phyloP scores from a whole-genome alignment of 2,888 invertebrate species.

The Schrankia costaestrigalis region DNA sequence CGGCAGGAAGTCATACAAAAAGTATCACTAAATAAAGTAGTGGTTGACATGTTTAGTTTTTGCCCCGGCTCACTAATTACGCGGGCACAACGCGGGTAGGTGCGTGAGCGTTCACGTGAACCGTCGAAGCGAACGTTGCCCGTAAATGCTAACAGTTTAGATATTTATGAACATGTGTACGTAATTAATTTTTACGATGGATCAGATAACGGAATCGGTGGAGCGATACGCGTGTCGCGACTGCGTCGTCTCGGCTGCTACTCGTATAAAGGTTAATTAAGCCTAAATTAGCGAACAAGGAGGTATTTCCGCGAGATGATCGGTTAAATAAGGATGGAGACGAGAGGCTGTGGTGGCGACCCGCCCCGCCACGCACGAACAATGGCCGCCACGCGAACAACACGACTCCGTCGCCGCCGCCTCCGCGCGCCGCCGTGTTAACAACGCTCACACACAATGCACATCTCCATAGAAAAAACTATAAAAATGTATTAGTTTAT shows the following conservation, averaged over 20 bases:
- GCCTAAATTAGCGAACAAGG: constrained; percentile 47
- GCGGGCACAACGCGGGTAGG: constrained; percentile 48
- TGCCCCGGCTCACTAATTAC: constrained; percentile 61
- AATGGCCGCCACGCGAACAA: constrained; percentile 41
- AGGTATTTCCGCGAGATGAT: constrained; percentile 43
- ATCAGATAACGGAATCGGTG: constrained; percentile 72
- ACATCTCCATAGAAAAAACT: constrained; percentile 52
- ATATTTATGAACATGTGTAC: constrained; percentile 79
- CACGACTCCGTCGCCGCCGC: constrained; percentile 13
- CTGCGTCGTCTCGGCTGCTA: constrained; percentile 46
- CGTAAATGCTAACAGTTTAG: constrained; percentile 73
- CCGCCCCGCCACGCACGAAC: constrained; percentile 35
- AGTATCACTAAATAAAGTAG: constrained; percentile 71
- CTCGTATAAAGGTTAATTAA: constrained; percentile 65
- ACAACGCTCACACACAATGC: constrained; percentile 41
- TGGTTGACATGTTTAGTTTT: constrained; percentile 72
- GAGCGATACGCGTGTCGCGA: constrained; percentile 70
- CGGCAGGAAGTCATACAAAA: constrained; percentile 74
- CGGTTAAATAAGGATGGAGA: constrained; percentile 37
- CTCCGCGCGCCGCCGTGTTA: constrained; percentile 38
- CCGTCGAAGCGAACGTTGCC: constrained; percentile 58
- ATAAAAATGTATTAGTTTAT: constrained; percentile 44
- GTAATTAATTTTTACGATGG: constrained; percentile 79
- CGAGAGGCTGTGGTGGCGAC: constrained; percentile 37
- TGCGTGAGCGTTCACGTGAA: constrained; percentile 63